phyloP scores from a whole-genome alignment of 1,140 invertebrate genomes.

The Holcopasites calliopsidis region DNA sequence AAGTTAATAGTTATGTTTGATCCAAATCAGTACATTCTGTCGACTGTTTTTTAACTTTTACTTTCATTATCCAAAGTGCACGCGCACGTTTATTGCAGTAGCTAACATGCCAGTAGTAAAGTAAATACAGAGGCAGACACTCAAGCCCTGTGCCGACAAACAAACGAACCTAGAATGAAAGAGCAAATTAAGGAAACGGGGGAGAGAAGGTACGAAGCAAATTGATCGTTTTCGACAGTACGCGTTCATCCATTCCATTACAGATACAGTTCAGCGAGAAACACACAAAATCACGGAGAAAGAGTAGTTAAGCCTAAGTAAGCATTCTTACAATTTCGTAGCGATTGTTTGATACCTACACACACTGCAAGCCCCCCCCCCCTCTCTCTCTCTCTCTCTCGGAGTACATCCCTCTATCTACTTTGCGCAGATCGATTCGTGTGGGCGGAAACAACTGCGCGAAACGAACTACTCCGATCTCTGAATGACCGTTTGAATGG shows the following conservation, averaged over 20 bases:
- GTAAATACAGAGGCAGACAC: constrained; percentile 1
- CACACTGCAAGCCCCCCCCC: neutral
- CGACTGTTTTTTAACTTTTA: too few relatives aligned
- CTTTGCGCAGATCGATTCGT: constrained; percentile 42
- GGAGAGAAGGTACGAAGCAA: too few relatives aligned
- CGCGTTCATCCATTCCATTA: constrained; percentile 38
- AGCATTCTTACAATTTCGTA: constrained; percentile 9
- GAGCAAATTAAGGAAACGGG: neutral
- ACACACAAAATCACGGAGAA: neutral
- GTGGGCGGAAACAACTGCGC: constrained; percentile 35
- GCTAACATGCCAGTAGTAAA: neutral
- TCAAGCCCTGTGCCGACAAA: neutral
- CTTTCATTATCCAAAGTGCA: too few relatives aligned
- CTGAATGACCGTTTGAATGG: neutral
- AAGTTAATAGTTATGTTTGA: too few relatives aligned
- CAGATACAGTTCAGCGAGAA: neutral
- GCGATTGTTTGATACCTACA: neutral
- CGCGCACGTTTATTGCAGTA: too few relatives aligned
- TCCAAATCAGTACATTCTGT: too few relatives aligned
- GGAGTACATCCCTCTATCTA: constrained; percentile 13
- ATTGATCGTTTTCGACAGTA: too few relatives aligned
- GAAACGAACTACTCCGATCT: constrained; percentile 32
- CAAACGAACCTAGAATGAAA: neutral
- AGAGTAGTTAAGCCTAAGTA: neutral
- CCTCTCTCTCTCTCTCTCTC: too few relatives aligned